Evolutionary conservation across 2,888 invertebrate genomes (phyloP).

Genomic region (Epirrhoe tristata): DNA sequence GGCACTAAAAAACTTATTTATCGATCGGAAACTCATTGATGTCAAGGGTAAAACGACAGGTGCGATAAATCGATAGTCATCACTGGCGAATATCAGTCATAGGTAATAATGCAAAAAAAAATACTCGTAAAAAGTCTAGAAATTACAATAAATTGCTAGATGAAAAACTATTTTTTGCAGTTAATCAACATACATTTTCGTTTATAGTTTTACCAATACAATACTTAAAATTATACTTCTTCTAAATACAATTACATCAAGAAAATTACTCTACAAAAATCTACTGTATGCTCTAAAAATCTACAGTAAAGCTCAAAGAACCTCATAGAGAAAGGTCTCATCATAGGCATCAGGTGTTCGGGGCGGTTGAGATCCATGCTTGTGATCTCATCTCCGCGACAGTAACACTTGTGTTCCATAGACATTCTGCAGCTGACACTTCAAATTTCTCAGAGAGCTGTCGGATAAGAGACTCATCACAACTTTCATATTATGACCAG

Average conservation of each 20-base stretch:
- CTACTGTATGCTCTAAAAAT: not conserved
- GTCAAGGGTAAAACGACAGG: slow-evolving; percentile 28
- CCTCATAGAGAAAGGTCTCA: slow-evolving; percentile 83
- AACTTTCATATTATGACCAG: not conserved
- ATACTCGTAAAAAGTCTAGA: not conserved
- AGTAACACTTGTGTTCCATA: slow-evolving; percentile 76
- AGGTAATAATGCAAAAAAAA: not conserved
- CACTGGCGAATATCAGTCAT: slow-evolving; percentile 4
- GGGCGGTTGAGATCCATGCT: slow-evolving; percentile 70
- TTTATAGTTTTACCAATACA: no score
- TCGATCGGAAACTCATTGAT: slow-evolving; percentile 25
- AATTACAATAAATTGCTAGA: not conserved
- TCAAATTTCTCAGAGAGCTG: slow-evolving; percentile 53
- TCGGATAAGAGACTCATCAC: not conserved
- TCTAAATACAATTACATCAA: not conserved
- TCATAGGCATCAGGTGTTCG: slow-evolving; percentile 79
- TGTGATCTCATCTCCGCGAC: slow-evolving; percentile 72
- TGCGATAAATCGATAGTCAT: slow-evolving; percentile 26
- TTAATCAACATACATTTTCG: no score
- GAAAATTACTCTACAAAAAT: not conserved
- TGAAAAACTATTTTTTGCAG: not conserved
- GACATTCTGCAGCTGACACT: slow-evolving; percentile 66
- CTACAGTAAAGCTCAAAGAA: slow-evolving; percentile 45
- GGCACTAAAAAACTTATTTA: not conserved
- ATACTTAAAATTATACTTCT: no score